Percentiles rank a stretch among this genome's conserved stretches.
phyloP scores from a whole-genome alignment of 2,113 vertebrate genomes.

The Oncorhynchus gorbuscha region DNA sequence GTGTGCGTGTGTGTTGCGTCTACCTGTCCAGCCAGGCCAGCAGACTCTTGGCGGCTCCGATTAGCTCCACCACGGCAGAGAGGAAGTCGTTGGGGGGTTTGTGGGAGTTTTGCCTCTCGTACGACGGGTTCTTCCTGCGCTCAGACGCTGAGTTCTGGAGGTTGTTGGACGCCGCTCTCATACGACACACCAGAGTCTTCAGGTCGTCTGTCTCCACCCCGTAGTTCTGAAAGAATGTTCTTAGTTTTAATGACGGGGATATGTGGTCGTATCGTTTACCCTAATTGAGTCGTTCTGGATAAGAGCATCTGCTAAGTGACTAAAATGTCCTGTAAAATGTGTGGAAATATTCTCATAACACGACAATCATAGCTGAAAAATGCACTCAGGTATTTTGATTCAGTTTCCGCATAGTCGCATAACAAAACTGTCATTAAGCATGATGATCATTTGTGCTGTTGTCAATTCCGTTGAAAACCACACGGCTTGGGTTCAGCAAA shows the following conservation, averaged over 20 bases:
- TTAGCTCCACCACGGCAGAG: constrained; percentile 91
- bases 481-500: too few species aligned
- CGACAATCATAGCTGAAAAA: neutral
- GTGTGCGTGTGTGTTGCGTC: neutral
- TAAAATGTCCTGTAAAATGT: too few species aligned
- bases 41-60: constrained; percentile 88
- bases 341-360: neutral
- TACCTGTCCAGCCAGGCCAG: constrained; percentile 93
- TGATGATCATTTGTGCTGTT: neutral
- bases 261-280: too few species aligned
- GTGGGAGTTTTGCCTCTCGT: constrained; percentile 76
- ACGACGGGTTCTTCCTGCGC: constrained; percentile 79
- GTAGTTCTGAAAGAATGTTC: constrained; percentile 77
- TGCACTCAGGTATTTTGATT: neutral
- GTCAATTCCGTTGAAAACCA: neutral
- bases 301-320: too few species aligned
- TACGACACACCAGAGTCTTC: constrained; percentile 85
- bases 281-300: too few species aligned
- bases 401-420: neutral
- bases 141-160: constrained; percentile 83
- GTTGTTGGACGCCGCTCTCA: constrained; percentile 80
- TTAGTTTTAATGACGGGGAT: too few species aligned
- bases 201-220: constrained; percentile 93
- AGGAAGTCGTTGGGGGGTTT: constrained; percentile 92
- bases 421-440: neutral